Evolutionary conservation across 2,888 invertebrate species (phyloP).

Genomic region (Eubasilissa splendida): DNA sequence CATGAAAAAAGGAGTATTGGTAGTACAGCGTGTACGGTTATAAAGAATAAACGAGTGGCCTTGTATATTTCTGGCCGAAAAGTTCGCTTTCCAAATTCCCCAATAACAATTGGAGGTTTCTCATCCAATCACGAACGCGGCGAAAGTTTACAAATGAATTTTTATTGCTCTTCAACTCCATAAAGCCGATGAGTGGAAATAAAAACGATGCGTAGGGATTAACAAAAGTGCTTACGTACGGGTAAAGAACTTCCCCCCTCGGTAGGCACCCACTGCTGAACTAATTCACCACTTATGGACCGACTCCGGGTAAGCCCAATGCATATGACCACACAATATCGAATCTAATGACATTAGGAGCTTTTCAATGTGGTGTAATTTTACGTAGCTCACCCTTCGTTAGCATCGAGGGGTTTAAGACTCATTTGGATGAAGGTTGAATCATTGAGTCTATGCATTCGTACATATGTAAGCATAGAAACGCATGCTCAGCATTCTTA

Average conservation of each 20-base stretch:
- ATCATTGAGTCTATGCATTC: too few relatives aligned
- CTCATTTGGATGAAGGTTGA: too few relatives aligned
- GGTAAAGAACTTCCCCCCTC: slow-evolving; percentile 44
- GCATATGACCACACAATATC: slow-evolving; percentile 55
- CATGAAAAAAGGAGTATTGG: too few relatives aligned
- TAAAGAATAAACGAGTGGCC: too few relatives aligned
- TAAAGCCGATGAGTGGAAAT: slow-evolving; percentile 30
- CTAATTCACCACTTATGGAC: slow-evolving; percentile 55
- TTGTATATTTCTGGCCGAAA: too few relatives aligned
- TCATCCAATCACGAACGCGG: slow-evolving; percentile 48
- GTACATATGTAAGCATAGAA: too few relatives aligned
- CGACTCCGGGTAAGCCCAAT: slow-evolving; percentile 31
- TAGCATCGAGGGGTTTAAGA: neutral
- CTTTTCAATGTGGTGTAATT: slow-evolving; percentile 42
- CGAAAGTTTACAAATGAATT: slow-evolving; percentile 49
- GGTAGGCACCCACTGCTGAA: slow-evolving; percentile 17
- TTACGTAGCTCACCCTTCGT: slow-evolving; percentile 11
- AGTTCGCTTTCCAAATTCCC: neutral
- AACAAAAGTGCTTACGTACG: slow-evolving; percentile 56
- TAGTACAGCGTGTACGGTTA: too few relatives aligned
- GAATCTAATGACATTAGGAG: slow-evolving; percentile 51
- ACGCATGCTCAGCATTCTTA: too few relatives aligned
- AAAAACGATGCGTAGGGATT: slow-evolving; percentile 44
- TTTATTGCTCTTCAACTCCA: slow-evolving; percentile 47
- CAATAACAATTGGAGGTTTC: slow-evolving; percentile 43